phyloP scores from a whole-genome alignment of 2,888 invertebrate genomes.

The Aphrophora alni region DNA sequence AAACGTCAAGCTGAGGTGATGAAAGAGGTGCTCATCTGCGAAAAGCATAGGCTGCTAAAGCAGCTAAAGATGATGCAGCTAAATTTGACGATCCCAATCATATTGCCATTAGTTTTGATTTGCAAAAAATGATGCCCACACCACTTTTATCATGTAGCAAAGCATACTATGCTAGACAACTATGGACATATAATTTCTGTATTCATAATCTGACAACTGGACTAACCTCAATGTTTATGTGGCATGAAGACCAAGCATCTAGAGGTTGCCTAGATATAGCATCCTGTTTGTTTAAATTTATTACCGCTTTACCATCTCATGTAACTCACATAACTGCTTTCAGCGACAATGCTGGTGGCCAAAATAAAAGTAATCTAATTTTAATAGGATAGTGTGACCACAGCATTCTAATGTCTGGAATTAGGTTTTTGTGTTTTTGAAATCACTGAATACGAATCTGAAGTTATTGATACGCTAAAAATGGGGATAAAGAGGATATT shows the following conservation, averaged over 20 bases:
- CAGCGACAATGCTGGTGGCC: constrained; percentile 44
- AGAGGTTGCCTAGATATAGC: constrained; percentile 45
- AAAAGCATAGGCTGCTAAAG: constrained; percentile 41
- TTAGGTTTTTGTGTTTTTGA: no score
- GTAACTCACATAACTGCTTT: constrained; percentile 42
- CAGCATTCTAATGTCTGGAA: no score
- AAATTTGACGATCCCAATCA: no score
- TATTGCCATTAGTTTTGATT: constrained; percentile 47
- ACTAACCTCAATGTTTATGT: constrained; percentile 46
- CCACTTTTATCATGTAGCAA: constrained; percentile 43
- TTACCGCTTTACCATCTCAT: constrained; percentile 26
- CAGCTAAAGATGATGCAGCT: background rate
- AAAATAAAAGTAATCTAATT: constrained; percentile 42
- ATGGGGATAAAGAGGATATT: no score
- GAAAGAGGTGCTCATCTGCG: constrained; percentile 28
- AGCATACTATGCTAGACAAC: constrained; percentile 46
- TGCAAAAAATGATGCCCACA: constrained; percentile 47
- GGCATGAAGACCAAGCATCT: constrained; percentile 45
- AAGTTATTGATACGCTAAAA: no score
- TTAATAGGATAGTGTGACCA: no score
- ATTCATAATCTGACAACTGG: constrained; percentile 36
- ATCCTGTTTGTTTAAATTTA: constrained; percentile 45
- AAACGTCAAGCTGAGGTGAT: background rate
- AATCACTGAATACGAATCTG: no score
- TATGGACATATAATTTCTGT: constrained; percentile 47